Evolutionary conservation across 2,888 invertebrate genomes (phyloP).

Genomic region (Dorcus hopei): DNA sequence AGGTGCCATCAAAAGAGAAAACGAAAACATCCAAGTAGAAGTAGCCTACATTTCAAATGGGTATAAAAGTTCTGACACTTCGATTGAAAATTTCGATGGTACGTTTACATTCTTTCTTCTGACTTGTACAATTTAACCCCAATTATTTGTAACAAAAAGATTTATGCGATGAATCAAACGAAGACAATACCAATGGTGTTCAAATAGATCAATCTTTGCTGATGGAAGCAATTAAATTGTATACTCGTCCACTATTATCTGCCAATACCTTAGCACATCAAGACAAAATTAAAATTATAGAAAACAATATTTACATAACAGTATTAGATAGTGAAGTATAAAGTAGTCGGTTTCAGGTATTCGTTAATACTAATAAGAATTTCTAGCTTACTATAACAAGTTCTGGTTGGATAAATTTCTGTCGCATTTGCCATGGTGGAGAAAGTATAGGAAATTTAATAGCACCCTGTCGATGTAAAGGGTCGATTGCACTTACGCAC

Average conservation of each 20-base stretch:
- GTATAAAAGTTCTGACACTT: constrained; percentile 31
- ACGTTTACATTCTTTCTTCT: no score
- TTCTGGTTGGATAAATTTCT: constrained; percentile 36
- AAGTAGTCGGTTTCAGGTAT: background rate
- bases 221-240: constrained; percentile 21
- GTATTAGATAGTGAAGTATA: constrained; percentile 31
- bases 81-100: constrained; percentile 25
- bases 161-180: no score
- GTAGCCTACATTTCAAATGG: constrained; percentile 35
- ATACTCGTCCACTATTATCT: constrained; percentile 37
- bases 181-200: no score
- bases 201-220: background rate
- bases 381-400: constrained; percentile 20
- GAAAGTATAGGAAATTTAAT: constrained; percentile 49
- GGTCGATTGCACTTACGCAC: constrained; percentile 57
- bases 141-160: no score
- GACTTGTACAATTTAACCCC: no score
- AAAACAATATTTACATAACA: constrained; percentile 38
- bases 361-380: background rate
- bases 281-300: constrained; percentile 33
- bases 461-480: constrained; percentile 55
- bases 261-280: constrained; percentile 40
- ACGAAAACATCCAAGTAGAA: constrained; percentile 31
- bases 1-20: constrained; percentile 12
- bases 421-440: constrained; percentile 49